Evolutionary conservation across 2,113 vertebrate species (phyloP).

Genomic region (Microtus montanus): DNA sequence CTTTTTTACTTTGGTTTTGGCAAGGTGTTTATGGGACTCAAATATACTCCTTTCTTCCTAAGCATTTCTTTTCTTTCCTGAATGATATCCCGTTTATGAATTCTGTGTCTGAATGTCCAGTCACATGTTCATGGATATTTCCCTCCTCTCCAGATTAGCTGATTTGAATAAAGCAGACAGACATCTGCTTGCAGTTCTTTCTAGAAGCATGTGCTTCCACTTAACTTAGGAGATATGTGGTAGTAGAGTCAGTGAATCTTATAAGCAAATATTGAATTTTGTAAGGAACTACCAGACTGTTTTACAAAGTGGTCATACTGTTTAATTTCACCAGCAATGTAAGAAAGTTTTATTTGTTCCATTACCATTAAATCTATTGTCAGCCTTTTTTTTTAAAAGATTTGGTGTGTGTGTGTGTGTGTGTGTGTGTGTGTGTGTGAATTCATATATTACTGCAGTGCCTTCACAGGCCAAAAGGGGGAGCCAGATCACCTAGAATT

Average conservation of each 20-base stretch:
- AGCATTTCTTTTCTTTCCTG: not conserved
- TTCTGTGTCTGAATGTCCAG: not conserved
- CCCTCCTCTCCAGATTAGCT: not conserved
- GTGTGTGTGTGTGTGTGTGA: not conserved
- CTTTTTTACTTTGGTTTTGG: not conserved
- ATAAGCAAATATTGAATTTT: not conserved
- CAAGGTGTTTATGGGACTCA: not conserved
- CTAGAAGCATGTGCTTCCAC: not conserved
- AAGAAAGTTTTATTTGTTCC: not conserved
- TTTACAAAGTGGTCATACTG: not conserved
- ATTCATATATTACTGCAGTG: not conserved
- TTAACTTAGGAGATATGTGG: not conserved
- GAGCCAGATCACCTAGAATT: not conserved
- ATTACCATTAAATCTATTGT: not conserved
- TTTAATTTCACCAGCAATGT: not conserved
- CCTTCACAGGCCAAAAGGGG: not conserved
- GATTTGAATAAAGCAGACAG: not conserved
- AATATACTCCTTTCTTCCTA: not conserved
- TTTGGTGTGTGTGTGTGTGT: not conserved
- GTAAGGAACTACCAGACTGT: not conserved
- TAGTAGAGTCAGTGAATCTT: not conserved
- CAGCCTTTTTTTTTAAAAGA: not conserved
- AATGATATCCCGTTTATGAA: not conserved
- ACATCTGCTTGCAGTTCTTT: not conserved
- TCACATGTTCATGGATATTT: not conserved